Percentiles rank a stretch among this genome's conserved stretches.
phyloP scores from a whole-genome alignment of 2,797 vertebrate genomes.

The Pantherophis alleghaniensis region DNA sequence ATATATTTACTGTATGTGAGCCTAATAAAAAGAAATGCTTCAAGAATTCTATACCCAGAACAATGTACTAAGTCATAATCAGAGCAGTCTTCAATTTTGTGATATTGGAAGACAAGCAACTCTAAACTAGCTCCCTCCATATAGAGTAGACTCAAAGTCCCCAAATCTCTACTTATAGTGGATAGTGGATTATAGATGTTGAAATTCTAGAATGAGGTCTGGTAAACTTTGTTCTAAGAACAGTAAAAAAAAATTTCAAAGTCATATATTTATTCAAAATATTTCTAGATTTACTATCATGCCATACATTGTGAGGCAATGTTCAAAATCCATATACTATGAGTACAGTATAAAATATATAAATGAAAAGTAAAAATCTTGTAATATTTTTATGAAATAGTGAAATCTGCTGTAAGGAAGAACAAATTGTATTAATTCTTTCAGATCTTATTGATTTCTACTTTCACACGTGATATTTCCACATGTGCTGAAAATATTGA shows the following conservation, averaged over 20 bases:
- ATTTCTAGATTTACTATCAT: not conserved
- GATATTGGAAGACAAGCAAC: not conserved
- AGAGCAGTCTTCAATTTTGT: not conserved
- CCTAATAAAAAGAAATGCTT: not conserved
- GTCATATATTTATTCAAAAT: not conserved
- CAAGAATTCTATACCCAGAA: not conserved
- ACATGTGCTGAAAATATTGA: not conserved
- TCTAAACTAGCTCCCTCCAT: not conserved
- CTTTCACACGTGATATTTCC: not conserved
- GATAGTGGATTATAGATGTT: not conserved
- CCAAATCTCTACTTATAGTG: not conserved
- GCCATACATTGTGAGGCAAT: not conserved
- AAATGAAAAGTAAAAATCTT: not conserved
- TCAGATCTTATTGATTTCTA: constrained; percentile 25
- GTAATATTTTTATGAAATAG: not conserved
- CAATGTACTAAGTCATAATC: not conserved
- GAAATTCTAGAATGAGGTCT: not conserved
- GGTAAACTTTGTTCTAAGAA: not conserved
- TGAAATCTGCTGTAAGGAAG: constrained; percentile 48
- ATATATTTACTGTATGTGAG: not conserved
- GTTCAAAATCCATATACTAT: not conserved
- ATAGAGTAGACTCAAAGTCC: not conserved
- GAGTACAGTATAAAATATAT: not conserved
- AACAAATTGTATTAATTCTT: constrained; percentile 49
- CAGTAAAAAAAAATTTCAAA: not conserved